Conservation (phyloP, 1,140 invertebrate genomes). For the Luehdorfia chinensis region DNA sequence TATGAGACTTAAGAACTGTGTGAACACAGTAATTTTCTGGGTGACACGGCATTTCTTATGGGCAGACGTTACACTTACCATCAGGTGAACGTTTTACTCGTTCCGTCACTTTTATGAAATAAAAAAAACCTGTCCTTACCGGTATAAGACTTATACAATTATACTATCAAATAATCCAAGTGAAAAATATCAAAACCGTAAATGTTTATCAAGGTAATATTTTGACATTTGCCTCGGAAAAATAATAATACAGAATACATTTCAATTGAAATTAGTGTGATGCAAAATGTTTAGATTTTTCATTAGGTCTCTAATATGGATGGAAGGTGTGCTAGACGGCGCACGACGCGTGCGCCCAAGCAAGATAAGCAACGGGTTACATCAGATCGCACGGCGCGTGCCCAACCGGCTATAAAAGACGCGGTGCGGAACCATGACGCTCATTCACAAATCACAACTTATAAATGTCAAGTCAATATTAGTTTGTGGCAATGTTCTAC, state of each 20-base stretch:
- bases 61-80: no score
- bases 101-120: no score
- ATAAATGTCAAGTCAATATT: constrained; percentile 61
- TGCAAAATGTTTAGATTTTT: constrained; percentile 3
- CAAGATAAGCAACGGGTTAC: constrained; percentile 55
- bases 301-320: neutral
- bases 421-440: constrained; percentile 18
- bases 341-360: constrained; percentile 21
- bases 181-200: no score
- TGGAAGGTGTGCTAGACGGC: constrained; percentile 8
- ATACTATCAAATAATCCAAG: no score
- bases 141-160: no score
- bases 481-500: constrained; percentile 71
- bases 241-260: neutral
- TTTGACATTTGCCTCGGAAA: no score
- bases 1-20: no score
- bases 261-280: neutral
- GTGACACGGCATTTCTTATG: no score
- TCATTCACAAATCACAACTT: constrained; percentile 59
- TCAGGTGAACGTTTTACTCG: no score
- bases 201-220: no score
- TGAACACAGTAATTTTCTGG: no score
- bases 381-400: constrained; percentile 59
- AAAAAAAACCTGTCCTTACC: no score
- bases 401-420: constrained; percentile 49